These are phyloP conservation scores for Ethmia dodecea DNA, from an alignment of 2,888 invertebrate genomes.

Conservation along the genomic window DNA sequence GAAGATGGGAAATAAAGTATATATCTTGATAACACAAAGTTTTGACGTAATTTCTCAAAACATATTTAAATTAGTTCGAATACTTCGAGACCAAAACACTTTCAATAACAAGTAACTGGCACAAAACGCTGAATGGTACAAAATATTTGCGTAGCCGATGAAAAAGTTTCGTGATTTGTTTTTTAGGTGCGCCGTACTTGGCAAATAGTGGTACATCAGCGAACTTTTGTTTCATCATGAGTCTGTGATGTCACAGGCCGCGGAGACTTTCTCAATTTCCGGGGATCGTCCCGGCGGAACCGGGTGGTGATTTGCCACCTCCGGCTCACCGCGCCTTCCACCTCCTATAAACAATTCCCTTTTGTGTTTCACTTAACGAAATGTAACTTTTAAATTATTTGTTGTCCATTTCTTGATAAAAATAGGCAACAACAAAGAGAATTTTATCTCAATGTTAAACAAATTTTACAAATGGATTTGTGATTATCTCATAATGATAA, in stretches of 20 bases:
- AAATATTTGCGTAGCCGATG: too few species aligned
- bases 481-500: too few species aligned
- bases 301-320: slow-evolving; percentile 55
- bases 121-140: too few species aligned
- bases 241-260: slow-evolving; percentile 29
- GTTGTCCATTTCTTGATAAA: slow-evolving; percentile 15
- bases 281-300: slow-evolving; percentile 43
- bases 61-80: too few species aligned
- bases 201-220: slow-evolving; percentile 29
- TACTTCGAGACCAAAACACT: too few species aligned
- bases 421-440: too few species aligned
- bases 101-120: too few species aligned
- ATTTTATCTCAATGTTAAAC: too few species aligned
- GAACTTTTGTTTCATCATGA: slow-evolving; percentile 30
- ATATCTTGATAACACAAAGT: too few species aligned
- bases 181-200: slow-evolving; percentile 4
- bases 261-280: slow-evolving; percentile 54
- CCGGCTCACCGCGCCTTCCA: slow-evolving; percentile 39
- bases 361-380: slow-evolving; percentile 23
- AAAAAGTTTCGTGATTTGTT: background rate
- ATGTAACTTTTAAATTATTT: slow-evolving; percentile 16
- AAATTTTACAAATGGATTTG: too few species aligned
- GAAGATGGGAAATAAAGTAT: too few species aligned
- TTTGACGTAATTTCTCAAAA: too few species aligned
- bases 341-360: slow-evolving; percentile 32